Evolutionary conservation across 2,797 vertebrate species (phyloP), one percentile per base, ranked within the genome.

Genomic region (Silurus lanzhouensis): DNA sequence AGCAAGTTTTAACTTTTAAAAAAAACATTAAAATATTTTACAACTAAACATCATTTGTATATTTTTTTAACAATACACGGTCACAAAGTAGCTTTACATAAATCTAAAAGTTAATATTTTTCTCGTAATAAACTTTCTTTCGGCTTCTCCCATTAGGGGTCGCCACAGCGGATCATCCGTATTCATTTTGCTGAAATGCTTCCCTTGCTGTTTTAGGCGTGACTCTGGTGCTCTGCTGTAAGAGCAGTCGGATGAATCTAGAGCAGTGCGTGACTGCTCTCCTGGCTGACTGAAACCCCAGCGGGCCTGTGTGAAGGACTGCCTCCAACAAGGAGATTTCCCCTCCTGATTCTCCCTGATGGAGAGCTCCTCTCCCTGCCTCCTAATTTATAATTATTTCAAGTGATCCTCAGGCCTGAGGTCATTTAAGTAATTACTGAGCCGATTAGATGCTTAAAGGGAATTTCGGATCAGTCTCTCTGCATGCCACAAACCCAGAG

Each of bases 391-490:
- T 90, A 91, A 91, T 91, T 90, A 91, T 88, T 89, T 88, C 81
- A 87, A 87, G 89, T 90, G 88, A 91, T 89, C 87, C 87, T 88
- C 87, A 74, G 84, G 89, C 88, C 90, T 79, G 88, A 89, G 91
- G 91, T 91, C 89, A 91, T 90, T 90, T 88, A 86, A 89, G 91
- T 92, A 91, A 92, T 91, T 91, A 90, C 89, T 87, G 88, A 90
- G 88, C 90, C 90, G 88, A 91, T 92, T 90, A 91, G 89, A 89
- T 83, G 85, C 89, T 91, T 90, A 90, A 92, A 91, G 89, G 90
- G 87, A 90, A 87, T 91, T 89, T 90, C 88, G 88, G 87, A 90
- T 88, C 88, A 90, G 85, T 88, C 82, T 88, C 87, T 82, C 85
- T 84, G 77, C 83, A 81, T 52, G 86, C 78, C 64, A 48, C 83